Evolutionary conservation across 1,140 invertebrate genomes (phyloP), one percentile per base, ranked within the genome.

Genomic region (Muscidifurax raptorellus): DNA sequence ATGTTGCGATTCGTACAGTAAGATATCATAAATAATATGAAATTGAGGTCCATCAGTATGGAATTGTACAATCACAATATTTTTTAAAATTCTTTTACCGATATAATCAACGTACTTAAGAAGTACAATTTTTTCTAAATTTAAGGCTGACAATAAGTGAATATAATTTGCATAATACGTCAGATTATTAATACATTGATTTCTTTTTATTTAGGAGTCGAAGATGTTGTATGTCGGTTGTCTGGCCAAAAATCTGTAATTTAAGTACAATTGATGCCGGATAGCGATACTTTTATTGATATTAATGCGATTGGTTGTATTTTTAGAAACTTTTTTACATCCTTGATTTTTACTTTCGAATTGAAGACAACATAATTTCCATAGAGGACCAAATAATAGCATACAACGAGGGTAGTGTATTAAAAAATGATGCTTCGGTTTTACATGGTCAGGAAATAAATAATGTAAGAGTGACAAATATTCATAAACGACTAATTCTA

Each of bases 361-460:
- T 47, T 74, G 74, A 2, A 87, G 78, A 12, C 82, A 87, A 83
- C 85, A 66, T 79, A 86, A 75, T 32, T 83, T 79, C 82, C 82
- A 86, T 13, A 86, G 44, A 66, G 77, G 69, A 1, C 86, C 82
- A 18, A 85, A 82, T 25, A 75, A 44, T 74, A 80, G 18, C 85
- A 87, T 87, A 10, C 86, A 76, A 28, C n/a, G 52, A 6, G 80
- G 3, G 32, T 87, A 86, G 28, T 87, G 86, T 2, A 87, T 13
- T 10, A 86, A 36, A 82, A 85, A 82, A 80, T 87, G 86, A 28
- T 87, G 84, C 67, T 87, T 87, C 3, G 84, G 86, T 25, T 87
- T 87, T 52, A 87, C 22, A 66, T 12, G 2, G 30, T 74, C 28
- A 10, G 52, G 25, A 85, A 85, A 83, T 47, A 40, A 40, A 40